These are phyloP conservation scores for Ypsolopha scabrella DNA, from an alignment of 2,888 invertebrate species.

Conservation along the genomic window DNA sequence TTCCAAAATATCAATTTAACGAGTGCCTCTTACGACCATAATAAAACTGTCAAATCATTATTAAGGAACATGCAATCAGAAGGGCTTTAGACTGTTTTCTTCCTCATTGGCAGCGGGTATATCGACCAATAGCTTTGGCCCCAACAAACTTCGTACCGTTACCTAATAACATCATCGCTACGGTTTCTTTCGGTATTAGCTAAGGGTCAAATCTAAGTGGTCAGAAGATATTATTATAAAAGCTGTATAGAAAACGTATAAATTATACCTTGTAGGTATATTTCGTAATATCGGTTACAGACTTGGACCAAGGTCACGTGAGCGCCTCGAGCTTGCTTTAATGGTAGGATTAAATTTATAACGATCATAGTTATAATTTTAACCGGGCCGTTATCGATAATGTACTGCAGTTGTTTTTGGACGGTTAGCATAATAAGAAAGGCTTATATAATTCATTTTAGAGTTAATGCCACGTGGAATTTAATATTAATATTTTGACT, in stretches of 20 bases:
- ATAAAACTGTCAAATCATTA: not conserved
- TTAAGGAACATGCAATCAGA: not conserved
- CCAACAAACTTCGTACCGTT: too few relatives aligned
- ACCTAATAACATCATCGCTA: too few relatives aligned
- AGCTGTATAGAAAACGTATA: constrained; percentile 13
- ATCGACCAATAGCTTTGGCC: too few relatives aligned
- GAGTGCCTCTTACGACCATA: too few relatives aligned
- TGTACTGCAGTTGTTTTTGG: constrained; percentile 10
- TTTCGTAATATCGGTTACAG: constrained; percentile 24
- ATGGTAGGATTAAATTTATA: constrained; percentile 41
- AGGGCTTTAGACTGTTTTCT: not conserved
- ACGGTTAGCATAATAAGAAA: constrained; percentile 10
- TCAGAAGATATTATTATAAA: not conserved
- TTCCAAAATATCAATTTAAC: too few relatives aligned
- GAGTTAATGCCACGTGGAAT: too few relatives aligned
- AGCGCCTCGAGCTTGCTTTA: constrained; percentile 22
- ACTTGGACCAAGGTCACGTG: constrained; percentile 33
- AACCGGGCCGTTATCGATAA: constrained; percentile 19
- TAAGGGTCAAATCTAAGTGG: too few relatives aligned
- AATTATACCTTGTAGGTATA: constrained; percentile 29
- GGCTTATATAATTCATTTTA: not conserved
- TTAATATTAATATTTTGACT: too few relatives aligned
- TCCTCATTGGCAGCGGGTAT: not conserved
- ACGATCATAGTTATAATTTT: constrained; percentile 38
- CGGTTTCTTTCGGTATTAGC: too few relatives aligned